Conservation (phyloP, 2,113 vertebrate species). For the Sarotherodon lohbergeri region DNA sequence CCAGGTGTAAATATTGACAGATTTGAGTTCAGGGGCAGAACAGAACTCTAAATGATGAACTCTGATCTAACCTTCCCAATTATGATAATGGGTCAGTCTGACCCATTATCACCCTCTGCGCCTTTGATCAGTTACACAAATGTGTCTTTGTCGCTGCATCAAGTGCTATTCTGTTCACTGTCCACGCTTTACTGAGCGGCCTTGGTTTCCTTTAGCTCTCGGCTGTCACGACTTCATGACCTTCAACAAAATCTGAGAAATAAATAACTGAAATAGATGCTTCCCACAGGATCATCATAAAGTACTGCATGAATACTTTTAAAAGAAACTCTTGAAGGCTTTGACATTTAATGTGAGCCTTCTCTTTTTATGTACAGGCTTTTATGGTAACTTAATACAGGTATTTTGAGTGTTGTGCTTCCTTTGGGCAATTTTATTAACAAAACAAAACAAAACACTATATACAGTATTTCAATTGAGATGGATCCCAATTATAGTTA, state of each 20-base stretch:
- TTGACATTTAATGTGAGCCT: not conserved
- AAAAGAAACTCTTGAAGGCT: not conserved
- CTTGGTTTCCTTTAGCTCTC: not conserved
- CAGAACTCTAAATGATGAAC: not conserved
- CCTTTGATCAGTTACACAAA: not conserved
- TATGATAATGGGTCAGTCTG: not conserved
- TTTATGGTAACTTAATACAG: not conserved
- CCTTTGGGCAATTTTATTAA: not conserved
- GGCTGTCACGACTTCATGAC: not conserved
- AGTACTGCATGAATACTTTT: not conserved
- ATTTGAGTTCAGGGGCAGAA: not conserved
- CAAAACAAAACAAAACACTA: not conserved
- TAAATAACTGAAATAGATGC: too few species aligned
- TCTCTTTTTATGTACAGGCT: not conserved
- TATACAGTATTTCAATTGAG: not conserved
- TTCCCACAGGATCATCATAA: not conserved
- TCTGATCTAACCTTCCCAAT: not conserved
- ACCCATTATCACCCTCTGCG: not conserved
- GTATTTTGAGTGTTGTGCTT: rapidly evolving
- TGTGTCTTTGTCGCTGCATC: not conserved
- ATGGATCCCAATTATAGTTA: not conserved
- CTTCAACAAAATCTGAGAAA: not conserved
- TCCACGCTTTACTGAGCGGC: too few species aligned
- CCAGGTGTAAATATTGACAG: not conserved
- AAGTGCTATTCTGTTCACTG: not conserved